These are phyloP conservation scores for Psilanteris sp. DNA, from an alignment of 1,140 invertebrate genomes.

Conservation along the genomic window DNA sequence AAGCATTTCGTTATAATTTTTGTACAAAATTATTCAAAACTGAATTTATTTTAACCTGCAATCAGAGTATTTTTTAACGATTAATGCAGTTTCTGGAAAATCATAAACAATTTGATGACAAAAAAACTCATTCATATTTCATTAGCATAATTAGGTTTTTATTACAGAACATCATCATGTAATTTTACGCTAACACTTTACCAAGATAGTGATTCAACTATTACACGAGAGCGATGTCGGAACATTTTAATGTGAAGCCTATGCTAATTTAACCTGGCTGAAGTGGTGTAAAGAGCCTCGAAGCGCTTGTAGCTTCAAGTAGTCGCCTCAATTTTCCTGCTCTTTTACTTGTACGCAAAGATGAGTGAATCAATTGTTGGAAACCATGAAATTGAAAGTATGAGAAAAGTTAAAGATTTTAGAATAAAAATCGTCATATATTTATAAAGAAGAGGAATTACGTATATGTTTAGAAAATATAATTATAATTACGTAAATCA, in stretches of 20 bases:
- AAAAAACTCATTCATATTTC: background rate
- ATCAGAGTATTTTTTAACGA: constrained; percentile 11
- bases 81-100: background rate
- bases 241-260: constrained; percentile 30
- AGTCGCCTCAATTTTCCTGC: constrained; percentile 20
- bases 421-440: too few relatives aligned
- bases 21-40: background rate
- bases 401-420: background rate
- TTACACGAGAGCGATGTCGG: constrained; percentile 23
- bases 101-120: too few relatives aligned
- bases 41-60: constrained; percentile 1
- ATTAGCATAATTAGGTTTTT: constrained; percentile 35
- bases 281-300: constrained; percentile 21
- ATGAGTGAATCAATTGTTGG: constrained; percentile 3
- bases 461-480: too few relatives aligned
- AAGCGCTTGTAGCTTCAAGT: constrained; percentile 18
- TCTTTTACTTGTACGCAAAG: constrained; percentile 2
- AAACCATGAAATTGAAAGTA: background rate
- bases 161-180: constrained; percentile 31
- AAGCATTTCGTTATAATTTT: background rate
- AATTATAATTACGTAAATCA: too few relatives aligned
- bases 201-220: constrained; percentile 8
- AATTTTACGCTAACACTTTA: constrained; percentile 23
- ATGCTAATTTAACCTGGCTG: constrained; percentile 33
- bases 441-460: too few relatives aligned